phyloP scores from a whole-genome alignment of 2,797 vertebrate species.

The Sebastes minor region DNA sequence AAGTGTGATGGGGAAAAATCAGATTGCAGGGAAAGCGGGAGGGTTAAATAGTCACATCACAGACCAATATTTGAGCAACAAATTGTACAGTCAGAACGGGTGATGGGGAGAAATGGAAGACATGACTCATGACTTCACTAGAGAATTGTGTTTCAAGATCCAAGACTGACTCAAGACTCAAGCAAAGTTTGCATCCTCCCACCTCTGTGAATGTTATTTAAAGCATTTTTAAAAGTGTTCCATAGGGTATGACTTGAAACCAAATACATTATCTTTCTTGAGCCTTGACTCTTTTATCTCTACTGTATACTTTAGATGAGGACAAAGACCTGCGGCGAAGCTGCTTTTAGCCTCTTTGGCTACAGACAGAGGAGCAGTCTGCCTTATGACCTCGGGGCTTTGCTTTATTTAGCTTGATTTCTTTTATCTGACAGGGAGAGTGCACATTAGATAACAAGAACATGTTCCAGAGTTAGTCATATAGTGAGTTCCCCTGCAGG shows the following conservation, averaged over 20 bases:
- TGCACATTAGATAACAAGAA: background rate
- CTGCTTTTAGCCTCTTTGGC: constrained; percentile 10
- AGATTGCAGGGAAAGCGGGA: background rate
- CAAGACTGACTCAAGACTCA: background rate
- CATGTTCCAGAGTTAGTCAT: background rate
- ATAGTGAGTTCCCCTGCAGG: background rate
- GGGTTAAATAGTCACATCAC: background rate
- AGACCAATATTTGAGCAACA: background rate
- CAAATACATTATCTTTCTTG: background rate
- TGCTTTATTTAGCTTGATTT: constrained; percentile 10
- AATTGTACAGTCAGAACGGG: background rate
- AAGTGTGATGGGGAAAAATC: no score
- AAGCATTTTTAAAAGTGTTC: background rate
- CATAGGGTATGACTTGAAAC: background rate
- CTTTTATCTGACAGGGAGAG: background rate
- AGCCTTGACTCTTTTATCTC: background rate
- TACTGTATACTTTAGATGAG: background rate
- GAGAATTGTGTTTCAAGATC: background rate
- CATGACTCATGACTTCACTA: no score
- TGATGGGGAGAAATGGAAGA: no score
- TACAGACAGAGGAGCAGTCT: background rate
- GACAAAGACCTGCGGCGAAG: background rate
- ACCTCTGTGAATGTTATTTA: background rate
- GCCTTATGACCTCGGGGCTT: background rate
- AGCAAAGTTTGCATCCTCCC: background rate